phyloP scores from a whole-genome alignment of 2,113 vertebrate genomes.

The Benitochromis conjunctus region DNA sequence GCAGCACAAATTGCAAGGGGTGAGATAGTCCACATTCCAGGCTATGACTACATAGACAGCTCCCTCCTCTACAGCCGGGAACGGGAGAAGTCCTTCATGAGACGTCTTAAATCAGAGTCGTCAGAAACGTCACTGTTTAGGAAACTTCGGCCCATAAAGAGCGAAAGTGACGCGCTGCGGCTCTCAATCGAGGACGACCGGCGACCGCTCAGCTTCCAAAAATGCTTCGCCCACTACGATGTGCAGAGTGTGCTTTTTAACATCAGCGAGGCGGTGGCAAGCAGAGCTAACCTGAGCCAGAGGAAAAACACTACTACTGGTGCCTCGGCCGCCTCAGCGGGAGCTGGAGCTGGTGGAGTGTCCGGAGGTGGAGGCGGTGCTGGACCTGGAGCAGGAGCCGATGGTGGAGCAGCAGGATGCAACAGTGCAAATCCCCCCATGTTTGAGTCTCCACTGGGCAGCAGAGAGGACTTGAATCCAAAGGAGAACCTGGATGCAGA shows the following conservation, averaged over 20 bases:
- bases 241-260: slow-evolving; percentile 97
- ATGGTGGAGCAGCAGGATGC: slow-evolving; percentile 43
- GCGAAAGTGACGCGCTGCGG: slow-evolving; percentile 85
- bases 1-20: slow-evolving; percentile 90
- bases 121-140: slow-evolving; percentile 90
- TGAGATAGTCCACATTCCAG: slow-evolving; percentile 88
- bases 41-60: slow-evolving; percentile 85
- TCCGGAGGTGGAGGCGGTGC: background rate
- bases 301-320: slow-evolving; percentile 95
- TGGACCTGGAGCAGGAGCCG: slow-evolving; percentile 6
- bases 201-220: slow-evolving; percentile 85
- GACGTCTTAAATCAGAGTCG: slow-evolving; percentile 84
- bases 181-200: slow-evolving; percentile 84
- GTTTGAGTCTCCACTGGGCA: slow-evolving; percentile 89
- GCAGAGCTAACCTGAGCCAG: slow-evolving; percentile 81
- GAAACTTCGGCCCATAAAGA: slow-evolving; percentile 87
- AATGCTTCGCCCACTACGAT: slow-evolving; percentile 96
- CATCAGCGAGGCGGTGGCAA: slow-evolving; percentile 90
- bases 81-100: slow-evolving; percentile 86
- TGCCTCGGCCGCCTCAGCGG: slow-evolving; percentile 89
- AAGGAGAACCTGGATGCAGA: slow-evolving; percentile 91
- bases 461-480: slow-evolving; percentile 91
- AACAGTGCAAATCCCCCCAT: slow-evolving; percentile 47
- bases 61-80: slow-evolving; percentile 83
- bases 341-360: slow-evolving; percentile 2